Evolutionary conservation across 2,113 vertebrate genomes (phyloP), one percentile per base, ranked within the genome.

Genomic region (Tychaedon coryphoeus): DNA sequence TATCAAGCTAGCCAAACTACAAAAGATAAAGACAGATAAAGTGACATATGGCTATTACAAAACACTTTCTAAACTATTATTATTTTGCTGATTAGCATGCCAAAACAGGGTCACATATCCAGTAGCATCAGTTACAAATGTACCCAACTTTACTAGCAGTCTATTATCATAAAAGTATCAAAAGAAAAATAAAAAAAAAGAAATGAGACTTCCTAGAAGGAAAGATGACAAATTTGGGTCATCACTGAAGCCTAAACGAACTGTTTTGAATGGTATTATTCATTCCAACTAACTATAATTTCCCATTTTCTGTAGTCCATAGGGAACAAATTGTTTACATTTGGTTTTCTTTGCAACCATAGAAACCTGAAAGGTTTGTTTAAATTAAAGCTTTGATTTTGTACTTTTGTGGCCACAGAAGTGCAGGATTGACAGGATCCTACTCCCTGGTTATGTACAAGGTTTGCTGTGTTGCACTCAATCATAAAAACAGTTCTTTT

Each of bases 371-470:
- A 92, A 87, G 42, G 58, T 86, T 91, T 93, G 69, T 92, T 88
- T 85, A 90, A 93, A 81, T 81, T 85, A 89, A 96, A 67, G 84
- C 91, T 94, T 89, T 45, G 64, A 92, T 86, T 79, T 61, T 73
- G 54, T 28, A 72, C 45, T 61, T 87, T 76, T 76, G 93, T 36
- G 74, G 84, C 54, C 81, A 90, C 84, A 80, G 56, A 90, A 95
- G 14, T 13, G 29, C 54, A 95, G 58, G 45, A 89, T 5, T 62
- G 13, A 78, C 31, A 72, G 58, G 45, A 89, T 76, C 29, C 50
- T 85, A 45, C 22, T 47, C 48, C 38, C 50, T 38, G 15, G 22
- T 42, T 69, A 62, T 4, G 17, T 28, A 51, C n/a, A 40, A 86
- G 29, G 24, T 42, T 65, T 83, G 60, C 42, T 4, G 0, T 51